These are phyloP conservation scores for Eledona agricola DNA, from an alignment of 2,888 invertebrate genomes.

Conservation along the genomic window DNA sequence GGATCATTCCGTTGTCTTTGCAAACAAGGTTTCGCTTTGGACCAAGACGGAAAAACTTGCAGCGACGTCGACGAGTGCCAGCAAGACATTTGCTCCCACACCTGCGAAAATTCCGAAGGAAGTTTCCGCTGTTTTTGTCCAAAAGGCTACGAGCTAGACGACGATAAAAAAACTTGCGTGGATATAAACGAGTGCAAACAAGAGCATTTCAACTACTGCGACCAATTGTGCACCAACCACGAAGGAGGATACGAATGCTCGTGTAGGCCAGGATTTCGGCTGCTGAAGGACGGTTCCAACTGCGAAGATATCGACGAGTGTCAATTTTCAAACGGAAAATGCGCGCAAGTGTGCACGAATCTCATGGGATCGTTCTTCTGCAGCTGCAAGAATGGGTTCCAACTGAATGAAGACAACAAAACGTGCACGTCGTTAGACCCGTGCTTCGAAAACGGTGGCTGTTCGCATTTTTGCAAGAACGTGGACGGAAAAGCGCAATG, in stretches of 20 bases:
- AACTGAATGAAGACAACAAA: constrained; percentile 57
- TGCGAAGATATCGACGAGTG: constrained; percentile 52
- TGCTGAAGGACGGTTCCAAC: constrained; percentile 52
- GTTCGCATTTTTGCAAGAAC: constrained; percentile 65
- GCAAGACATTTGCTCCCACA: constrained; percentile 63
- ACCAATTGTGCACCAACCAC: constrained; percentile 50
- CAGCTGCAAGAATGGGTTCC: constrained; percentile 55
- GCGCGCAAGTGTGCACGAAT: constrained; percentile 62
- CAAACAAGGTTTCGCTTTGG: constrained; percentile 60
- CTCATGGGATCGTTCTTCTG: constrained; percentile 65
- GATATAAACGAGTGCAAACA: constrained; percentile 59
- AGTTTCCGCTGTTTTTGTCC: constrained; percentile 64
- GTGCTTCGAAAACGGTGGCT: constrained; percentile 63
- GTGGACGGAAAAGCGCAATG: constrained; percentile 65
- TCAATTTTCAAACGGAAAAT: constrained; percentile 56
- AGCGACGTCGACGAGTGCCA: constrained; percentile 62
- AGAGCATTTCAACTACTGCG: constrained; percentile 53
- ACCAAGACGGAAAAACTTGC: constrained; percentile 56
- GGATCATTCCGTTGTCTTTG: constrained; percentile 67
- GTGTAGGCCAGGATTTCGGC: constrained; percentile 58
- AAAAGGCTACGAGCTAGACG: constrained; percentile 62
- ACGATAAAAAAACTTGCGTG: constrained; percentile 59
- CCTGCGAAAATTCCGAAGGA: constrained; percentile 61
- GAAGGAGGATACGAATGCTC: constrained; percentile 59
- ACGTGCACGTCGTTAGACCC: constrained; percentile 51